Conservation (phyloP, 2,113 vertebrate species). For the Oryzias melastigma region DNA sequence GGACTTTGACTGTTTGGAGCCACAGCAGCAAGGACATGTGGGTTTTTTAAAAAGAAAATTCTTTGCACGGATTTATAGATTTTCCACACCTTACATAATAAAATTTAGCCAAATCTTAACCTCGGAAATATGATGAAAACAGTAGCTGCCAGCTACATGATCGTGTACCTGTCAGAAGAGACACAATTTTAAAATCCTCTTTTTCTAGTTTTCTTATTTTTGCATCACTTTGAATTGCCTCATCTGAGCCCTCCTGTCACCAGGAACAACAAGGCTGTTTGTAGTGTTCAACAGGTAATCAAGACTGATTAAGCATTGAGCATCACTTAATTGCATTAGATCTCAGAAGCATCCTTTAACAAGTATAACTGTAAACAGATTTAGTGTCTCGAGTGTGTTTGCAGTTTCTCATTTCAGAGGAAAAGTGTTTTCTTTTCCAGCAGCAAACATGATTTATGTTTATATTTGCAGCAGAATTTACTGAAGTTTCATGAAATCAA, state of each 20-base stretch:
- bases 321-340: conserved; percentile 66
- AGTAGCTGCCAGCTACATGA: too few relatives aligned
- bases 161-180: conserved; percentile 4
- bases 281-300: conserved; percentile 67
- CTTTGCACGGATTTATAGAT: conserved; percentile 6
- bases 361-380: conserved; percentile 40
- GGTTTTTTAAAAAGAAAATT: not conserved
- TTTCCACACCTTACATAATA: not conserved
- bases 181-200: conserved; percentile 11
- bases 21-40: not conserved
- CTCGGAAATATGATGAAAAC: not conserved
- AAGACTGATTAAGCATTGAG: conserved; percentile 66
- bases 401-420: conserved; percentile 2
- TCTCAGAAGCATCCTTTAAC: conserved; percentile 33
- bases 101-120: not conserved
- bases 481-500: not conserved
- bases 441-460: conserved; percentile 8
- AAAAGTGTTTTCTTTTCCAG: conserved; percentile 13
- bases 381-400: not conserved
- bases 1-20: conserved; percentile 21
- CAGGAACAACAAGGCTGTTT: conserved; percentile 30
- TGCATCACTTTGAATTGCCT: conserved; percentile 49
- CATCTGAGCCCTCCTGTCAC: conserved; percentile 46
- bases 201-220: conserved; percentile 33
- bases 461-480: conserved; percentile 7